Evolutionary conservation across 2,888 invertebrate genomes (phyloP).

Genomic region (Hypselothyrea guttata): DNA sequence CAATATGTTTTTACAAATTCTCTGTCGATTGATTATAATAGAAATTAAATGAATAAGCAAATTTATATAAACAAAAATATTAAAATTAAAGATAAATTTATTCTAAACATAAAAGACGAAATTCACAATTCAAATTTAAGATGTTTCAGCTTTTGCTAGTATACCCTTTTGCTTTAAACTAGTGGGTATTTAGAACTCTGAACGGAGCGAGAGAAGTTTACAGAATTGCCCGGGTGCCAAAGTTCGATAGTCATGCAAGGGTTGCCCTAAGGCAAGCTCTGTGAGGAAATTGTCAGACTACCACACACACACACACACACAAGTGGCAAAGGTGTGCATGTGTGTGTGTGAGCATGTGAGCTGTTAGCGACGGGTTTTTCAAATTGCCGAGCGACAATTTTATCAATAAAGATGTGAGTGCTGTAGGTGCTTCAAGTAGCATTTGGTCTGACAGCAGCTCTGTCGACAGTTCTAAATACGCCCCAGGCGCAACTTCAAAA

Average conservation of each 20-base stretch:
- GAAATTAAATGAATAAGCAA: no score
- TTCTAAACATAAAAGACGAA: no score
- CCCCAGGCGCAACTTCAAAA: slow-evolving; percentile 65
- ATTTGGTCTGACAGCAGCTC: slow-evolving; percentile 20
- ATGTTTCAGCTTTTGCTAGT: no score
- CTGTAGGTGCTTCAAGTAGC: slow-evolving; percentile 50
- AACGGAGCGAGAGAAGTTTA: slow-evolving; percentile 47
- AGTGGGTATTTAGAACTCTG: neutral
- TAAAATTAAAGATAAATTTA: no score
- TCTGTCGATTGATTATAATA: no score
- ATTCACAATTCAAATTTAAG: no score
- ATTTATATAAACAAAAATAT: no score
- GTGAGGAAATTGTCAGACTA: slow-evolving; percentile 39
- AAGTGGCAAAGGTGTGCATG: slow-evolving; percentile 9
- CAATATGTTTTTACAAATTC: no score
- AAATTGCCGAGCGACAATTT: slow-evolving; percentile 59
- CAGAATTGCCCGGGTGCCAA: slow-evolving; percentile 61
- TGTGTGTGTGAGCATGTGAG: slow-evolving; percentile 11
- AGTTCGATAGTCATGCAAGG: slow-evolving; percentile 54
- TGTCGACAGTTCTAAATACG: slow-evolving; percentile 35
- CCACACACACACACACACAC: slow-evolving; percentile 10
- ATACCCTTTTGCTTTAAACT: no score
- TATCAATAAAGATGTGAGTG: slow-evolving; percentile 52
- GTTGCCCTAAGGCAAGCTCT: slow-evolving; percentile 13
- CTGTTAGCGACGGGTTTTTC: slow-evolving; percentile 24